Evolutionary conservation across 1,140 invertebrate species (phyloP).

Genomic region (Drosophila carrolli): DNA sequence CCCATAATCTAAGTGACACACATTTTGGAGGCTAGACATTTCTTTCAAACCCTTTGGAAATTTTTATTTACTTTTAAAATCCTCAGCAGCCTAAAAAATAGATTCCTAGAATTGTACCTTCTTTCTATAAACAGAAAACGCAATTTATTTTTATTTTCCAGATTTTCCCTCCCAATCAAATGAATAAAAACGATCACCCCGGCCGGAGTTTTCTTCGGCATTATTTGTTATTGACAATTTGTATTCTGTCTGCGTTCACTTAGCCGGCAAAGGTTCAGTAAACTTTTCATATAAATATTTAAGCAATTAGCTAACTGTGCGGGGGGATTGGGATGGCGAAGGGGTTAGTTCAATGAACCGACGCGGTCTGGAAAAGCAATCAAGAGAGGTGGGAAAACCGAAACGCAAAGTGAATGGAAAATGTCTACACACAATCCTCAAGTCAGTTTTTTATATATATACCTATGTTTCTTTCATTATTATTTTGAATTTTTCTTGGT

Average conservation of each 20-base stretch:
- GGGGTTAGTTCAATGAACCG: conserved; percentile 68
- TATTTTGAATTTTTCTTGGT: conserved; percentile 48
- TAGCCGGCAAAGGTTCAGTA: conserved; percentile 61
- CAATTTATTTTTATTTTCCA: not conserved
- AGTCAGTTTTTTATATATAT: conserved; percentile 33
- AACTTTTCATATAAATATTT: conserved; percentile 61
- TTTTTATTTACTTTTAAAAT: no score
- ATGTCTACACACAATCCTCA: conserved; percentile 74
- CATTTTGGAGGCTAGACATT: no score
- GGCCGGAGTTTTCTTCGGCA: not conserved
- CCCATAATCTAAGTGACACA: no score
- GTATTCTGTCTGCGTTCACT: conserved; percentile 53
- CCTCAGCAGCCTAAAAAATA: no score
- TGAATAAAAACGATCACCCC: not conserved
- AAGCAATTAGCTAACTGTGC: conserved; percentile 72
- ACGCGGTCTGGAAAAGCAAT: conserved; percentile 68
- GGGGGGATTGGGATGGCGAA: conserved; percentile 7
- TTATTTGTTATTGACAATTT: conserved; percentile 28
- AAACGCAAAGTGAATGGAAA: conserved; percentile 82
- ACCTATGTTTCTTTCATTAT: conserved; percentile 44
- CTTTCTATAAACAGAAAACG: no score
- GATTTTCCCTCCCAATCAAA: not conserved
- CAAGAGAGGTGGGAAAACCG: conserved; percentile 70
- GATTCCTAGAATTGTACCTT: no score
- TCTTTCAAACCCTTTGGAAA: no score